Conservation (phyloP, 2,797 vertebrate species). For the Silurus lanzhouensis region DNA sequence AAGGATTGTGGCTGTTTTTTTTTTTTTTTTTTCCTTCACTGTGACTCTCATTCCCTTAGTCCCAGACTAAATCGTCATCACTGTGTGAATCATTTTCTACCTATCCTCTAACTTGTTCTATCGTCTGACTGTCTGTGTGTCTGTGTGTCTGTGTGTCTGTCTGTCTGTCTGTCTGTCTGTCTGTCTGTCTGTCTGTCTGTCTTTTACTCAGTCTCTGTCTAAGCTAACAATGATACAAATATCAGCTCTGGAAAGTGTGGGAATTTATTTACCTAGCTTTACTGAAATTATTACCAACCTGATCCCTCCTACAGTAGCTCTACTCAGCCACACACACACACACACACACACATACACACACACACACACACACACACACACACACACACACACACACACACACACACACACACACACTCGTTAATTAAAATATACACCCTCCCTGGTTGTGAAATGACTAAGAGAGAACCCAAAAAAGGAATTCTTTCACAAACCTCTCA, state of each 20-base stretch:
- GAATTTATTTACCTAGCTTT: slow-evolving; percentile 52
- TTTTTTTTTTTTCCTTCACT: neutral
- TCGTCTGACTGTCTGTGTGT: no score
- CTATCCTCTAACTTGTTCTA: neutral
- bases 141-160: no score
- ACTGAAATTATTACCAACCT: slow-evolving; percentile 17
- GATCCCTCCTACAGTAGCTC: slow-evolving; percentile 5
- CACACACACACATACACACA: slow-evolving; percentile 31
- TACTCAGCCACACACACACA: slow-evolving; percentile 9
- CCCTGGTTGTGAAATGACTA: neutral
- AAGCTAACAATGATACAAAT: slow-evolving; percentile 47
- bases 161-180: neutral
- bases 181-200: neutral
- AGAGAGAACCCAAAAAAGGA: slow-evolving; percentile 31
- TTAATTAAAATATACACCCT: slow-evolving; percentile 33
- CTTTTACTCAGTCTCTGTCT: slow-evolving; percentile 27
- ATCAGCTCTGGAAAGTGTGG: slow-evolving; percentile 35
- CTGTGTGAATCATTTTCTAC: neutral
- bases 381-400: slow-evolving; percentile 31
- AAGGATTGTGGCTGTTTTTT: neutral
- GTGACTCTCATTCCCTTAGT: neutral
- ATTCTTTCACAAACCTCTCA: slow-evolving; percentile 37
- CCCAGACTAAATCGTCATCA: neutral
- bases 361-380: slow-evolving; percentile 23
- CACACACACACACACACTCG: slow-evolving; percentile 24